Evolutionary conservation across 2,113 vertebrate species (phyloP).

Genomic region (Montifringilla adamsi): DNA sequence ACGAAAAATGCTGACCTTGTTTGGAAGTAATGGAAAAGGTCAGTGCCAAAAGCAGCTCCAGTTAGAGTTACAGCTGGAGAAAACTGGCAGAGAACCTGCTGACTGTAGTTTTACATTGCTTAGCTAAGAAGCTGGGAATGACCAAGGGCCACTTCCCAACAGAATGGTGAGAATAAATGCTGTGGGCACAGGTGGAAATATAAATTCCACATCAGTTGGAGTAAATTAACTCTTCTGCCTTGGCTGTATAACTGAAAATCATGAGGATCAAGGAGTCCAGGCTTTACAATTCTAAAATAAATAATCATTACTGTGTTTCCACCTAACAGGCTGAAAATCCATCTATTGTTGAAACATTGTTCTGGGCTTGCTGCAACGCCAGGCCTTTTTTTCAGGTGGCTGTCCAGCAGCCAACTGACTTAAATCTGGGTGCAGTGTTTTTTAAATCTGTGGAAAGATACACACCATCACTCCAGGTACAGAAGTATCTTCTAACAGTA

Average conservation of each 20-base stretch:
- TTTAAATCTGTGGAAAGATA: neutral
- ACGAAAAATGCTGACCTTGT: conserved; percentile 21
- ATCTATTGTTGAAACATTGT: neutral
- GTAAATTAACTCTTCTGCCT: neutral
- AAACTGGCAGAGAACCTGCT: neutral
- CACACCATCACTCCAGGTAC: neutral
- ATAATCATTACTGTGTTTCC: neutral
- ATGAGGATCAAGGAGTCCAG: neutral
- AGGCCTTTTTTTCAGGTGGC: neutral
- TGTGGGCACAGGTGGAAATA: neutral
- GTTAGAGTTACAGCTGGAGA: neutral
- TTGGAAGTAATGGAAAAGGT: conserved; percentile 17
- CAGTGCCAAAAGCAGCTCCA: neutral
- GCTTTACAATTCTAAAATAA: neutral
- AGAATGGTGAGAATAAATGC: neutral
- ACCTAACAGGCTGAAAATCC: neutral
- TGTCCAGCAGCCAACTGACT: neutral
- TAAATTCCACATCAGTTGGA: neutral
- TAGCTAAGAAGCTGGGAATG: neutral
- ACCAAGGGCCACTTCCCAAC: neutral
- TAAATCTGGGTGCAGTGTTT: neutral
- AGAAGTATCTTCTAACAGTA: neutral
- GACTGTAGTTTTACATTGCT: neutral
- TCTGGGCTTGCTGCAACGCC: neutral
- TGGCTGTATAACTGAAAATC: neutral